Percentiles rank a stretch among this genome's conserved stretches.
Conservation (phyloP, 2,113 vertebrate genomes). For the Phrynosoma blainvillii region DNA sequence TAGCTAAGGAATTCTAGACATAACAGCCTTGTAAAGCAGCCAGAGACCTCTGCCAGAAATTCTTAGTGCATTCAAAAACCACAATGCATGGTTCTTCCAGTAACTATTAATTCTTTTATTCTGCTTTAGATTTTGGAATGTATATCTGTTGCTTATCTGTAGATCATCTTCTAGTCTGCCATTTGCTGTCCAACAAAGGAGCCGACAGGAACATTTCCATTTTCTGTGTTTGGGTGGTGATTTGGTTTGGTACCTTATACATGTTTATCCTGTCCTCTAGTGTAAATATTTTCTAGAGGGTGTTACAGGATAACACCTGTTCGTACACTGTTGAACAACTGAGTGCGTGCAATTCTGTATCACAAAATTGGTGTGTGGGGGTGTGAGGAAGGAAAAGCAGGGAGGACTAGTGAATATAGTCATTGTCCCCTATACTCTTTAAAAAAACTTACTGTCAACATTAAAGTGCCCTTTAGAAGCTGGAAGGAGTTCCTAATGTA, state of each 20-base stretch:
- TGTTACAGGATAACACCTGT: background rate
- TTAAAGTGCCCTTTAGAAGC: background rate
- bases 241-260: background rate
- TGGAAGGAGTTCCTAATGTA: background rate
- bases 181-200: background rate
- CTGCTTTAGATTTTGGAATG: background rate
- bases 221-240: background rate
- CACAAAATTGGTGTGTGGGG: background rate
- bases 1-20: background rate
- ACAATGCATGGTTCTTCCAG: background rate
- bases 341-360: background rate
- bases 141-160: background rate
- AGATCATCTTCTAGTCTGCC: background rate
- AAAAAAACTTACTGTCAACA: background rate
- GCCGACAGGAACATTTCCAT: background rate
- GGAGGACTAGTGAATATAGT: background rate
- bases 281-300: background rate
- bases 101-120: background rate
- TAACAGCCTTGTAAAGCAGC: background rate
- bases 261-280: background rate
- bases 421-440: background rate
- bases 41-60: background rate
- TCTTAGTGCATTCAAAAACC: background rate
- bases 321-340: background rate
- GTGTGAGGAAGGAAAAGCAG: background rate